Conservation (phyloP, 2,888 invertebrate species). For the Eumacrocentrus americanus region DNA sequence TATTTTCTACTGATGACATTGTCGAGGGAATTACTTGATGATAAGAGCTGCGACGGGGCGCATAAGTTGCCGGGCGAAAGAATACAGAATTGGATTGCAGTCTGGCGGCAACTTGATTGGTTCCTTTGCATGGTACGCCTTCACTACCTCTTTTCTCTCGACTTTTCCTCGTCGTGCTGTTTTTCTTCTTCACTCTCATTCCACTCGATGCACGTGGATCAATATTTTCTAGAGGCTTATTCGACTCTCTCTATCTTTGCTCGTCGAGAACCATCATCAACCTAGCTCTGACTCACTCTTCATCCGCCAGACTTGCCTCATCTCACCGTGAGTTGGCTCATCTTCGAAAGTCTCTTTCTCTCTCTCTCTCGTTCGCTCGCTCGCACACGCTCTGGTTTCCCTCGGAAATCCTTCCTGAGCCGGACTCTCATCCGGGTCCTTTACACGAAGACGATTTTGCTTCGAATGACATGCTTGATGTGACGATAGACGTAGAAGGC, state of each 20-base stretch:
- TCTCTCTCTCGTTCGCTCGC: constrained; percentile 18
- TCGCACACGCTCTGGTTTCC: too few species aligned
- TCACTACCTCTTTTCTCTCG: neutral
- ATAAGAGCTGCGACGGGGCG: too few species aligned
- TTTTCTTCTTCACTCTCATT: constrained; percentile 16
- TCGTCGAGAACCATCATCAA: constrained; percentile 24
- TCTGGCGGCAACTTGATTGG: constrained; percentile 17
- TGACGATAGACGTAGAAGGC: constrained; percentile 43
- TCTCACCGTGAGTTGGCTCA: constrained; percentile 9
- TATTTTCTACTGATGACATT: constrained; percentile 5
- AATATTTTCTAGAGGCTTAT: constrained; percentile 26
- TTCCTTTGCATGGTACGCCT: neutral
- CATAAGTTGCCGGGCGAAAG: neutral
- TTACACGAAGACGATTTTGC: constrained; percentile 47
- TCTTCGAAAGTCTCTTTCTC: constrained; percentile 12
- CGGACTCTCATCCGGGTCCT: constrained; percentile 36
- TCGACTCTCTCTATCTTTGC: constrained; percentile 14
- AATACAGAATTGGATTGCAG: constrained; percentile 22
- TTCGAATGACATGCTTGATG: constrained; percentile 46
- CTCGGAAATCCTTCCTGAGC: constrained; percentile 35
- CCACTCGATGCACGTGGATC: constrained; percentile 17
- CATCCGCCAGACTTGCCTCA: constrained; percentile 16
- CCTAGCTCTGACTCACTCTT: constrained; percentile 20
- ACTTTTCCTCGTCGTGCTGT: constrained; percentile 3
- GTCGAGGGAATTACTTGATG: constrained; percentile 11